These are phyloP conservation scores for Microplitis deprimator DNA, from an alignment of 2,888 invertebrate genomes.

Conservation along the genomic window DNA sequence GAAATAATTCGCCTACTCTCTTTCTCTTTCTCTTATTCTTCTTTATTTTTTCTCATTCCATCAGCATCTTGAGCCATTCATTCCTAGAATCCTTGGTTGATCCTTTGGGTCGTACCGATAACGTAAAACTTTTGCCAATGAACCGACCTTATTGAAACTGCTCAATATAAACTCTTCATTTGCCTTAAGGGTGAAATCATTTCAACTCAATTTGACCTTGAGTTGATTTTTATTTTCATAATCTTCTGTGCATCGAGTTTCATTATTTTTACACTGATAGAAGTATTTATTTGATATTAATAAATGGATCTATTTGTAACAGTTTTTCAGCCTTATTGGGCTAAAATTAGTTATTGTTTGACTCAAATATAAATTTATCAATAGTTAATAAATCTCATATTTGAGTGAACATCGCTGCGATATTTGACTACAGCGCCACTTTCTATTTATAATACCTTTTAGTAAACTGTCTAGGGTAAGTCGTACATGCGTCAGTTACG, in stretches of 20 bases:
- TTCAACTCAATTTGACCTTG: slow-evolving; percentile 24
- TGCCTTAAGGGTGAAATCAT: neutral
- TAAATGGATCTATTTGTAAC: too few relatives aligned
- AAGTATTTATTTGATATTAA: too few relatives aligned
- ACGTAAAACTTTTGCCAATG: slow-evolving; percentile 22
- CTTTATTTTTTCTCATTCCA: slow-evolving; percentile 1
- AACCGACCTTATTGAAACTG: slow-evolving; percentile 22
- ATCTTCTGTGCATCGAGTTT: neutral
- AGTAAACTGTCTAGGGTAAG: too few relatives aligned
- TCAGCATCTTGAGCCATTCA: neutral
- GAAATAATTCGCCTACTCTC: slow-evolving; percentile 12
- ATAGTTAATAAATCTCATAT: too few relatives aligned
- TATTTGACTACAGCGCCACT: too few relatives aligned
- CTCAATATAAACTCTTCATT: slow-evolving; percentile 12
- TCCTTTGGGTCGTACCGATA: slow-evolving; percentile 24
- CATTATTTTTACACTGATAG: too few relatives aligned
- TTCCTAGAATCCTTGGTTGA: neutral
- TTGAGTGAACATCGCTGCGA: too few relatives aligned
- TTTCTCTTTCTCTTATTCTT: neutral
- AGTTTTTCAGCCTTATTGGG: too few relatives aligned
- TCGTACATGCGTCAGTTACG: too few relatives aligned
- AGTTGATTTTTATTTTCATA: neutral
- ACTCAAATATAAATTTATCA: too few relatives aligned
- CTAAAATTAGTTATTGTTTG: too few relatives aligned
- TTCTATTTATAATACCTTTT: too few relatives aligned